These are phyloP conservation scores for Scaptodrosophila latifasciaeformis DNA, from an alignment of 2,888 invertebrate genomes.

Conservation along the genomic window DNA sequence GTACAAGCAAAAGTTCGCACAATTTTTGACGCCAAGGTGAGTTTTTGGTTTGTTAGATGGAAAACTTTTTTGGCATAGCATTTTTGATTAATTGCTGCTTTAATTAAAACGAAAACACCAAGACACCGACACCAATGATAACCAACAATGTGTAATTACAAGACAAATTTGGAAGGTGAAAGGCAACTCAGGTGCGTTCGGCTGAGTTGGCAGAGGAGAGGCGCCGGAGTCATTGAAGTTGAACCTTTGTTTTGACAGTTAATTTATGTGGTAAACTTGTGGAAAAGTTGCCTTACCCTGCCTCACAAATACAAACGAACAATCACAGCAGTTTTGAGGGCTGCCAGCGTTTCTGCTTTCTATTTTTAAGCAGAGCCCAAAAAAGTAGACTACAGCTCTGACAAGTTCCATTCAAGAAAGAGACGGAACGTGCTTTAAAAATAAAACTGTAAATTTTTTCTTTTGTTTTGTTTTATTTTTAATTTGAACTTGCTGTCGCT, in stretches of 20 bases:
- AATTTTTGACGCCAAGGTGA: neutral
- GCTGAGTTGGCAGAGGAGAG: neutral
- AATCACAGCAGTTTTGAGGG: neutral
- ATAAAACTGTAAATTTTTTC: no score
- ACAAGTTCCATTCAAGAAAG: no score
- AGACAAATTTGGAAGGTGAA: slow-evolving; percentile 51
- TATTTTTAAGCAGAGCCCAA: slow-evolving; percentile 3
- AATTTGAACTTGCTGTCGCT: slow-evolving; percentile 21
- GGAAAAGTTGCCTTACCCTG: slow-evolving; percentile 10
- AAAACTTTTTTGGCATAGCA: no score
- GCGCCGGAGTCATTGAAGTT: no score
- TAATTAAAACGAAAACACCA: slow-evolving; percentile 45
- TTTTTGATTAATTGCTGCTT: slow-evolving; percentile 57
- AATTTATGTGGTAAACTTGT: slow-evolving; percentile 53
- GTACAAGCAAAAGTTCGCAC: slow-evolving; percentile 3
- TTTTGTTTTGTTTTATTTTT: slow-evolving; percentile 15
- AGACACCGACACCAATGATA: slow-evolving; percentile 10
- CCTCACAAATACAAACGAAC: slow-evolving; percentile 13
- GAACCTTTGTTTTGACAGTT: slow-evolving; percentile 58
- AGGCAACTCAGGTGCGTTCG: slow-evolving; percentile 18
- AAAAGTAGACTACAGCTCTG: slow-evolving; percentile 25
- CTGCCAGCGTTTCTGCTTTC: no score
- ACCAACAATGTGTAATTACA: slow-evolving; percentile 48
- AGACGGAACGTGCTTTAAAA: no score
- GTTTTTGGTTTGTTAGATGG: no score